Percentiles rank a stretch among this genome's conserved stretches.
phyloP scores from a whole-genome alignment of 2,113 vertebrate genomes.

The Antechinus stuartii region DNA sequence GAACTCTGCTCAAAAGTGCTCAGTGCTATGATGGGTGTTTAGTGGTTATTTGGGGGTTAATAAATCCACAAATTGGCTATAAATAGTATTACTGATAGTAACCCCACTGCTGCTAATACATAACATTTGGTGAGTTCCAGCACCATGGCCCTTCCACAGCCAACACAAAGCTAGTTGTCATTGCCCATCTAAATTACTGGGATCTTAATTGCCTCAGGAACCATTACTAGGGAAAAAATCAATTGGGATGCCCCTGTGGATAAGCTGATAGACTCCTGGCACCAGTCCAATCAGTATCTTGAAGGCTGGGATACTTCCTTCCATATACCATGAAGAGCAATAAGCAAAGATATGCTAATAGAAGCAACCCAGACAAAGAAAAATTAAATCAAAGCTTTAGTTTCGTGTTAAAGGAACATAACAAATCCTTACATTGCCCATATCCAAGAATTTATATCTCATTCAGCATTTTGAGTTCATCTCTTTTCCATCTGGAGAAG shows the following conservation, averaged over 20 bases:
- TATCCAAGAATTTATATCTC: neutral
- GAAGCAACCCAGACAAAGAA: neutral
- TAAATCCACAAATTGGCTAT: slow-evolving; percentile 30
- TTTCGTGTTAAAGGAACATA: neutral
- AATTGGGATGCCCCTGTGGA: neutral
- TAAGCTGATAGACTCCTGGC: neutral
- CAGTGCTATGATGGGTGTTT: neutral
- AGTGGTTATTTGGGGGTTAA: slow-evolving; percentile 22
- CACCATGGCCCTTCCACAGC: neutral
- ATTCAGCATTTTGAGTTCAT: neutral
- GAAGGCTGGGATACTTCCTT: neutral
- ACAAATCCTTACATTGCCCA: neutral
- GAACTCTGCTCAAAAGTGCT: neutral
- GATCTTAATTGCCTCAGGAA: neutral
- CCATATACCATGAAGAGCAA: neutral
- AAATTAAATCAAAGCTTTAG: neutral
- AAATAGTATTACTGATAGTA: slow-evolving; percentile 19
- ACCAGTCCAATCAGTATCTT: neutral
- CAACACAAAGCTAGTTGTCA: neutral
- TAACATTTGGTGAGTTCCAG: neutral
- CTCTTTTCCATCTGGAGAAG: neutral
- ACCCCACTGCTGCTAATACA: neutral
- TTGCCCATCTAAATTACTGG: neutral
- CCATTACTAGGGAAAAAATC: neutral
- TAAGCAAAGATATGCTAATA: neutral